These are phyloP conservation scores for Mormyrus lacerda DNA, from an alignment of 2,113 vertebrate species.

Conservation along the genomic window DNA sequence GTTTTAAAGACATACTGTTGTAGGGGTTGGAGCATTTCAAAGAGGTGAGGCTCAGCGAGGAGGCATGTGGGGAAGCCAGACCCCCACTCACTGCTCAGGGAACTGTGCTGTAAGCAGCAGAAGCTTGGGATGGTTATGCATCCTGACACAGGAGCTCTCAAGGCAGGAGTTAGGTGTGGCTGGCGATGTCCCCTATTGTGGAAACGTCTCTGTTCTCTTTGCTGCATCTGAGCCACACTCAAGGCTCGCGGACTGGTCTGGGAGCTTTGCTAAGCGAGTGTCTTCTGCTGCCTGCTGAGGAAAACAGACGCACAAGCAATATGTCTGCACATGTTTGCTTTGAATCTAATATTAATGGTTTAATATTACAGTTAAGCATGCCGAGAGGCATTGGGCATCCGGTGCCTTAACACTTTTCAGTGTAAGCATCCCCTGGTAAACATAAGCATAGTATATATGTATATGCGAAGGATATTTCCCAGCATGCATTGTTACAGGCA, in stretches of 20 bases:
- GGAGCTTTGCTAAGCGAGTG: too few species aligned
- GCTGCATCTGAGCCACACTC: too few species aligned
- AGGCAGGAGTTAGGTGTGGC: too few species aligned
- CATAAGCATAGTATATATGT: not conserved
- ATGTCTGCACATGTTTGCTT: not conserved
- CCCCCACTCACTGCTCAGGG: too few species aligned
- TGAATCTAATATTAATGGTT: not conserved
- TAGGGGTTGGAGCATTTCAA: not conserved
- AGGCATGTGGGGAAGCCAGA: too few species aligned
- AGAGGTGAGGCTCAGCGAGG: not conserved
- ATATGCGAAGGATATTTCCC: not conserved
- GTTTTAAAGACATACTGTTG: not conserved
- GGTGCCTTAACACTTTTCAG: not conserved
- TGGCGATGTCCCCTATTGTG: too few species aligned
- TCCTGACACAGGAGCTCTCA: too few species aligned
- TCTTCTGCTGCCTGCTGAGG: not conserved
- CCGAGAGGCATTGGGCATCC: not conserved
- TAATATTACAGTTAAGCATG: not conserved
- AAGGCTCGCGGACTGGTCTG: too few species aligned
- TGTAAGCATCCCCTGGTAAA: not conserved
- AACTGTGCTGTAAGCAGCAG: too few species aligned
- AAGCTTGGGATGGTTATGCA: too few species aligned
- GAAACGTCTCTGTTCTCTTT: too few species aligned
- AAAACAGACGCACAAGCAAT: not conserved
- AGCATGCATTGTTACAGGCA: not conserved